Base-by-base conservation (phyloP, 2,797 vertebrate species). In the Eurystomus glaucurus region DNA sequence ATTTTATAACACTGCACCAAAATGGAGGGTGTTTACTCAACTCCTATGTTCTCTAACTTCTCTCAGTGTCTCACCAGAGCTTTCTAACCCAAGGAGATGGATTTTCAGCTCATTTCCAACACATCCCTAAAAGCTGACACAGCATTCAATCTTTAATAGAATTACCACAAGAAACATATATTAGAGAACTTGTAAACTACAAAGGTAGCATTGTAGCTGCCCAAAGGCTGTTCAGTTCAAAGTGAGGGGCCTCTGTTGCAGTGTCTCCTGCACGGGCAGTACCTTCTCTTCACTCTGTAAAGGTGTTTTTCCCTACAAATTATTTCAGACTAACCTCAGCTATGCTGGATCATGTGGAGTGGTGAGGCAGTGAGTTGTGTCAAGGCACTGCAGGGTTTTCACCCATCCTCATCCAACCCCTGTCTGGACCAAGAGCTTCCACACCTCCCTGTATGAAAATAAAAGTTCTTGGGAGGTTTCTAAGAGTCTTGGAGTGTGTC, bases 301-400 rank as follows among this genome's bases (percentile, higher is more conserved):
- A 57, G 21, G 8, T 50, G 15, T 61, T 88, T 50, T 46, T 15
- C 37, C 19, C 62, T 76, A 28, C 14, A n/a, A 1, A 21, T 29
- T 4, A 37, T 77, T 92, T 79, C 58, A 76, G 0, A 1, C 6
- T 41, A 29, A 13, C 5, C 31, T 80, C 68, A 41, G 5, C 22
- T 86, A 11, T 28, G 21, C 50, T 72, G 72, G 28, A 45, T 10
- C 33, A n/a, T 0, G 0, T 75, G 37, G 31, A 92, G 9, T 3
- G 2, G 6, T 25, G 62, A 81, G 7, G 26, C 11, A 61, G 13
- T 0, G 1, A 71, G 3, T 22, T 0, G 0, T 35, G 41, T 19
- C 76, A 81, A 81, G 48, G 65, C 46, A 33, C 20, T 76, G 21
- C 35, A 79, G 21, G 4, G 2, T 58, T 84, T 60, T 50, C 31